A percentile compares a stretch with the other conserved stretches of the same genome.
Evolutionary conservation across 2,797 vertebrate genomes (phyloP).

Genomic region (Eleutherodactylus coqui): DNA sequence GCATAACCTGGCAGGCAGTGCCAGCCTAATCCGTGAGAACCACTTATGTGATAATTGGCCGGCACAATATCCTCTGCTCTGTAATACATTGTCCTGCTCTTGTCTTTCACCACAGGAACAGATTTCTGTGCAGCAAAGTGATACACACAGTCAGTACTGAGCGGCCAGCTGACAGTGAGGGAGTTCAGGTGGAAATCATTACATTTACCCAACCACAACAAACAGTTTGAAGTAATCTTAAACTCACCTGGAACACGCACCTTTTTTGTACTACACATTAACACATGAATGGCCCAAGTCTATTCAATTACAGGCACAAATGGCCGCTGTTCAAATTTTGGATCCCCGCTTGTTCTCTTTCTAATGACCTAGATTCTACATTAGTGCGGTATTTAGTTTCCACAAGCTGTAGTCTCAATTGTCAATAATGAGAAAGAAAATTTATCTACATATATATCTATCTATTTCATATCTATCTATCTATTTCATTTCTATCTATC

Average conservation of each 20-base stretch:
- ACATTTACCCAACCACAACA: slow-evolving; percentile 65
- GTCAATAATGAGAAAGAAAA: not conserved
- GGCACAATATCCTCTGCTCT: slow-evolving; percentile 75
- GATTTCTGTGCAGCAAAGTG: slow-evolving; percentile 77
- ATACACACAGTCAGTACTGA: slow-evolving; percentile 77
- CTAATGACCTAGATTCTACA: slow-evolving; percentile 43
- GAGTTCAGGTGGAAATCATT: slow-evolving; percentile 77
- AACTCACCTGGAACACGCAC: slow-evolving; percentile 66
- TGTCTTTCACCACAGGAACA: slow-evolving; percentile 82
- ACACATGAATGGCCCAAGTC: slow-evolving; percentile 66
- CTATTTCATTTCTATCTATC: not conserved
- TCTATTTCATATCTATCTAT: too few relatives aligned
- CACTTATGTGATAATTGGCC: slow-evolving; percentile 78
- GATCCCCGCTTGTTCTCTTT: slow-evolving; percentile 60
- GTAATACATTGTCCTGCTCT: slow-evolving; percentile 79
- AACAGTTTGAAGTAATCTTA: slow-evolving; percentile 76
- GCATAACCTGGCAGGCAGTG: slow-evolving; percentile 77
- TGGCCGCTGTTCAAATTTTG: slow-evolving; percentile 64
- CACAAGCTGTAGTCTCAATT: not conserved
- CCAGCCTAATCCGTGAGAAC: slow-evolving; percentile 83
- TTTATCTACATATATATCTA: not conserved
- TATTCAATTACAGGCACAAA: slow-evolving; percentile 64
- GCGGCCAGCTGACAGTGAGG: slow-evolving; percentile 70
- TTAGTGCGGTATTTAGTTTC: slow-evolving; percentile 28
- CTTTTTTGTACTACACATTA: slow-evolving; percentile 66